Conservation (phyloP, 2,888 invertebrate genomes). For the Carterocephalus palaemon region DNA sequence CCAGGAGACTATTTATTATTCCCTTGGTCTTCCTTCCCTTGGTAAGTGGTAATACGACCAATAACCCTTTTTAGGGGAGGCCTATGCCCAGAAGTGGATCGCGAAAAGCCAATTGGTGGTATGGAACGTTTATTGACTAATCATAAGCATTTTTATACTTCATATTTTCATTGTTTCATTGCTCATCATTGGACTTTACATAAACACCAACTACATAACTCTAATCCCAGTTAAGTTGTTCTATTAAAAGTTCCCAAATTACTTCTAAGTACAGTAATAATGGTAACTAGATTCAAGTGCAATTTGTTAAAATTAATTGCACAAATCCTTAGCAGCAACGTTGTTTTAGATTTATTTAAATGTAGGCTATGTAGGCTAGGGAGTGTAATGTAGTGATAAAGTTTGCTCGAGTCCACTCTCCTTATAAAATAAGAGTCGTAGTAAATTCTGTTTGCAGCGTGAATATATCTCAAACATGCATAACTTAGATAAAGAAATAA, state of each 20-base stretch:
- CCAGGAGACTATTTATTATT: too few species aligned
- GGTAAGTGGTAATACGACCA: too few species aligned
- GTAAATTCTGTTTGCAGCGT: neutral
- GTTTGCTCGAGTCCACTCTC: conserved; percentile 12
- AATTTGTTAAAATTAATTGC: conserved; percentile 23
- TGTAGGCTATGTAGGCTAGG: conserved; percentile 18
- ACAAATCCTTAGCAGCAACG: conserved; percentile 20
- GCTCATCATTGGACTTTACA: too few species aligned
- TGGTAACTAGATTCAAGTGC: conserved; percentile 14
- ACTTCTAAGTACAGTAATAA: conserved; percentile 18
- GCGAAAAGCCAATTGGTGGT: too few species aligned
- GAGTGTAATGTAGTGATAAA: conserved; percentile 20
- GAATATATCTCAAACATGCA: conserved; percentile 5
- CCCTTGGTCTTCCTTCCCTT: too few species aligned
- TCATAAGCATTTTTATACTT: too few species aligned
- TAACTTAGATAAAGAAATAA: neutral
- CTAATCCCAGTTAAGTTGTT: conserved; percentile 9
- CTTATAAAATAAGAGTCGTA: conserved; percentile 11
- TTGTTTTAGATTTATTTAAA: conserved; percentile 24
- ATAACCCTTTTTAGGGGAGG: too few species aligned
- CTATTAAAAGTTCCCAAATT: conserved; percentile 20
- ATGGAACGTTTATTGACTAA: too few species aligned
- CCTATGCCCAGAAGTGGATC: too few species aligned
- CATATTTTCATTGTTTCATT: neutral
- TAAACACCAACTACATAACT: conserved; percentile 1